Evolutionary conservation across 2,888 invertebrate genomes (phyloP).

Genomic region (Carabus problematicus): DNA sequence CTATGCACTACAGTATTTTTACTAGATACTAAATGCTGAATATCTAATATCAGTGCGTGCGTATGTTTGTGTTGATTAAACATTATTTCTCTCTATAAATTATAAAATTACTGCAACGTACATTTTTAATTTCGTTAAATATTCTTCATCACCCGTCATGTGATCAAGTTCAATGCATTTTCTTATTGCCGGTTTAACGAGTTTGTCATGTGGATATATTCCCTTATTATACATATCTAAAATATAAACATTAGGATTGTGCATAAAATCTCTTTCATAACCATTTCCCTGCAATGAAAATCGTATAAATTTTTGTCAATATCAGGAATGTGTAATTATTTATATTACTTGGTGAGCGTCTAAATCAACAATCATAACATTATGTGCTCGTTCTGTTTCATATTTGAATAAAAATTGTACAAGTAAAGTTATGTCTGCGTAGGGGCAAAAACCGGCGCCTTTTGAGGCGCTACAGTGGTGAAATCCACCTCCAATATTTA

Average conservation of each 20-base stretch:
- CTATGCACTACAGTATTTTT: background rate
- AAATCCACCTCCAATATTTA: slow-evolving; percentile 91
- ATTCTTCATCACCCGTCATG: slow-evolving; percentile 72
- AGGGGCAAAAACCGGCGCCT: slow-evolving; percentile 90
- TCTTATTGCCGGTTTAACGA: slow-evolving; percentile 75
- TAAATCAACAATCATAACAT: slow-evolving; percentile 86
- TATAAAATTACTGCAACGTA: slow-evolving; percentile 55
- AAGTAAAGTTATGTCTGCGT: slow-evolving; percentile 86
- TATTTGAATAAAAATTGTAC: slow-evolving; percentile 71
- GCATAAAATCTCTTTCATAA: slow-evolving; percentile 80
- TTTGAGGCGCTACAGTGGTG: slow-evolving; percentile 81
- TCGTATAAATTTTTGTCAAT: background rate
- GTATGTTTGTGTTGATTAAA: too few species aligned
- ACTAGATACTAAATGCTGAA: background rate
- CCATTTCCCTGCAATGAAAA: slow-evolving; percentile 77
- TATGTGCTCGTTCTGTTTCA: slow-evolving; percentile 65
- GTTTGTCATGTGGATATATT: slow-evolving; percentile 81
- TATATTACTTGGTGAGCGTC: slow-evolving; percentile 84
- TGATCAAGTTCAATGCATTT: slow-evolving; percentile 72
- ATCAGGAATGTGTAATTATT: background rate
- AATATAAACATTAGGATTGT: slow-evolving; percentile 78
- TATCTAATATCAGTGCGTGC: too few species aligned
- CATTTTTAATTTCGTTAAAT: slow-evolving; percentile 71
- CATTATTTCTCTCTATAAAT: too few species aligned
- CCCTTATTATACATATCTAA: slow-evolving; percentile 84